Conservation (phyloP, 2,113 vertebrate species). For the Pseudorectes ferrugineus region DNA sequence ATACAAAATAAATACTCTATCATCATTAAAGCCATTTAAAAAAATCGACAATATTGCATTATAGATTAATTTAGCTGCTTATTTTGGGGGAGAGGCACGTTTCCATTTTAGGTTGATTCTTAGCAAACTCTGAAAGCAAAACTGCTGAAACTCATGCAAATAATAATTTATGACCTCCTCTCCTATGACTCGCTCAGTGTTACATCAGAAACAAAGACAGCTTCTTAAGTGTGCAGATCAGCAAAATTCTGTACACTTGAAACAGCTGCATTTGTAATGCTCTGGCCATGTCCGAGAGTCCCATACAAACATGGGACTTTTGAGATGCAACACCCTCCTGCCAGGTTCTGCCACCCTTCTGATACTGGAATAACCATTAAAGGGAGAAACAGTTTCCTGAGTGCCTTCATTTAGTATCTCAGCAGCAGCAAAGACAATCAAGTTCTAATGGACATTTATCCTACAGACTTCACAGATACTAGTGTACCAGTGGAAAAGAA, state of each 20-base stretch:
- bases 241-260: neutral
- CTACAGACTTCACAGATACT: neutral
- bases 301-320: neutral
- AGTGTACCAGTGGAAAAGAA: neutral
- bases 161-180: neutral
- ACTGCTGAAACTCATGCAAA: neutral
- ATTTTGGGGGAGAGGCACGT: neutral
- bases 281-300: fast-evolving
- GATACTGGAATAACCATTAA: neutral
- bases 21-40: neutral
- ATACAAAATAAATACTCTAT: neutral
- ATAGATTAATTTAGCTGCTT: neutral
- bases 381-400: neutral
- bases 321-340: neutral
- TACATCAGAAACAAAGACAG: neutral
- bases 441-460: neutral
- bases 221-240: neutral
- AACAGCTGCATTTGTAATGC: neutral
- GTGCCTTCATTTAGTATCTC: neutral
- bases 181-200: neutral
- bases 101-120: neutral
- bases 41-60: neutral
- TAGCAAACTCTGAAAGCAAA: neutral
- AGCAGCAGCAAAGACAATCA: neutral
- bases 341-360: neutral